Conservation (phyloP, 2,113 vertebrate species). For the Elgaria multicarinata region DNA sequence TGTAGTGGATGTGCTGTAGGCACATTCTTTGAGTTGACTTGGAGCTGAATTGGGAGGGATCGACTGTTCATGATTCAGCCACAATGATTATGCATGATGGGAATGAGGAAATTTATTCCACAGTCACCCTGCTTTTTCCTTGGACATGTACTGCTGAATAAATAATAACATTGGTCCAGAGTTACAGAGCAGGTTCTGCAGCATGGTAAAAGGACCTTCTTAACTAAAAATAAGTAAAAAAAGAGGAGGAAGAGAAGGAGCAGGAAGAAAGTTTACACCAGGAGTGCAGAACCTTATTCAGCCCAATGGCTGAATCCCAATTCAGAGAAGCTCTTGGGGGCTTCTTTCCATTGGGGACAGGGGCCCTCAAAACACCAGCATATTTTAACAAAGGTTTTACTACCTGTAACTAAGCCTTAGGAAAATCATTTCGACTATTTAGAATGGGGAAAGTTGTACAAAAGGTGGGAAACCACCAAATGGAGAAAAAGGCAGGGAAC, state of each 20-base stretch:
- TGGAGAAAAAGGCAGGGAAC: too few relatives aligned
- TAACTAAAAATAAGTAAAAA: not conserved
- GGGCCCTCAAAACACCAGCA: too few relatives aligned
- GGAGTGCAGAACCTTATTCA: too few relatives aligned
- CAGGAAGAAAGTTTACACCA: not conserved
- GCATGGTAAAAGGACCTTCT: not conserved
- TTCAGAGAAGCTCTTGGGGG: not conserved
- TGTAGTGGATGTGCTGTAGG: not conserved
- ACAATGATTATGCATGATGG: constrained; percentile 18
- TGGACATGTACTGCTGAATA: not conserved
- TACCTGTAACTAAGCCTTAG: too few relatives aligned
- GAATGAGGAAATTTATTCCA: not conserved
- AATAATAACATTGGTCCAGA: not conserved
- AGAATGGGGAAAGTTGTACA: too few relatives aligned
- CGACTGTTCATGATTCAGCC: constrained; percentile 16
- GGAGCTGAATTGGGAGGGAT: constrained; percentile 6
- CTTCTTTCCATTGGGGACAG: too few relatives aligned
- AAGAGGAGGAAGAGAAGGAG: too few relatives aligned
- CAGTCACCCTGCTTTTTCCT: not conserved
- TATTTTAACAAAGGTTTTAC: too few relatives aligned
- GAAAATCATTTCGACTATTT: too few relatives aligned
- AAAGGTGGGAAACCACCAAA: too few relatives aligned
- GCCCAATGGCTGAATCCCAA: not conserved
- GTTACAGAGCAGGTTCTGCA: not conserved
- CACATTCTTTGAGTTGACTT: constrained; percentile 38